Evolutionary conservation across 1,140 invertebrate species (phyloP).

Genomic region (Drosophila sechellia): DNA sequence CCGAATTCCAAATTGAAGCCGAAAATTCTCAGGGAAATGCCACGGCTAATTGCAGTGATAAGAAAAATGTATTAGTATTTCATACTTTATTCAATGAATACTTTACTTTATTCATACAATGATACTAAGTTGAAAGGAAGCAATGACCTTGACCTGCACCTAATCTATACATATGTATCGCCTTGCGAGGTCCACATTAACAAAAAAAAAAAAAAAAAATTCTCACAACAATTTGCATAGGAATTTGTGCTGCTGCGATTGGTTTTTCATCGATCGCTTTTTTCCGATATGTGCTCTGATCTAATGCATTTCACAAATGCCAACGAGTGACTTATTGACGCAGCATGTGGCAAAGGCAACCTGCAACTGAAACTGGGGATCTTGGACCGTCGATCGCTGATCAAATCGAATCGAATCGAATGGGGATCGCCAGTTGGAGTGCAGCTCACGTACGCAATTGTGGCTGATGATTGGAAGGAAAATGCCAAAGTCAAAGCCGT

Average conservation of each 20-base stretch:
- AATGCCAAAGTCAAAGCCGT: conserved; percentile 35
- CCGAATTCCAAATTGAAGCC: neutral
- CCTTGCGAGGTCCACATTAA: neutral
- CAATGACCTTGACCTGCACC: conserved; percentile 15
- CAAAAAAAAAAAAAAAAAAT: conserved; percentile 9
- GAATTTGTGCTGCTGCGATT: conserved; percentile 27
- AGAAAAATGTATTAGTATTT: neutral
- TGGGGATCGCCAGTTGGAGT: conserved; percentile 9
- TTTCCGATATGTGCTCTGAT: conserved; percentile 28
- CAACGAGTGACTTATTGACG: conserved; percentile 59
- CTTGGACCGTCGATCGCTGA: conserved; percentile 1
- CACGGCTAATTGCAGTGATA: conserved; percentile 25
- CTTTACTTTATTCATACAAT: too few relatives aligned
- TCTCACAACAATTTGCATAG: conserved; percentile 28
- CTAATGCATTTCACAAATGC: conserved; percentile 51
- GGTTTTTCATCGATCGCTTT: conserved; percentile 5
- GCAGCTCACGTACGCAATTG: conserved; percentile 63
- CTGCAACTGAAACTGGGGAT: conserved; percentile 37
- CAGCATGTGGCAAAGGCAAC: conserved; percentile 46
- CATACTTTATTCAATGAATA: too few relatives aligned
- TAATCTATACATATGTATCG: too few relatives aligned
- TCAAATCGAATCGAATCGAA: neutral
- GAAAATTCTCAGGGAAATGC: conserved; percentile 22
- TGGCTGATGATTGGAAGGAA: conserved; percentile 51
- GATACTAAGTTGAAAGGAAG: too few relatives aligned